These are phyloP conservation scores for Rissa tridactyla DNA, from an alignment of 2,113 vertebrate genomes.

Conservation along the genomic window DNA sequence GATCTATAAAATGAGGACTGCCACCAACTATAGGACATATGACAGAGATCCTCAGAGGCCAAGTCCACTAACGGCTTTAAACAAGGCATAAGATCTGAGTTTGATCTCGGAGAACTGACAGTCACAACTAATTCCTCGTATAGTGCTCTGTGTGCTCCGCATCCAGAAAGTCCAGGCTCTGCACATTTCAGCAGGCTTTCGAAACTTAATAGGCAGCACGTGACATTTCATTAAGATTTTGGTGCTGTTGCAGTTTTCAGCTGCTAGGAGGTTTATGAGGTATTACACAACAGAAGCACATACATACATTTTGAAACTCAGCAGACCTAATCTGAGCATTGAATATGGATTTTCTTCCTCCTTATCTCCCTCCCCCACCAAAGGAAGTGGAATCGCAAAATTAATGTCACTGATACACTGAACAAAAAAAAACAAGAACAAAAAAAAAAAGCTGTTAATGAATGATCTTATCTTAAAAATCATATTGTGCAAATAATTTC, in stretches of 20 bases:
- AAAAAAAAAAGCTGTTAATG: not conserved
- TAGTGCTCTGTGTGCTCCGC: not conserved
- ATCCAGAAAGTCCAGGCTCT: not conserved
- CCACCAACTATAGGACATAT: not conserved
- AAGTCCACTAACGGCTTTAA: not conserved
- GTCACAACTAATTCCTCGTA: not conserved
- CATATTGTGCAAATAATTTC: not conserved
- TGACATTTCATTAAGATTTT: constrained; percentile 13
- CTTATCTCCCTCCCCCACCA: not conserved
- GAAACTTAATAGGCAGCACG: not conserved
- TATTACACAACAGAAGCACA: constrained; percentile 21
- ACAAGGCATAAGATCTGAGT: not conserved
- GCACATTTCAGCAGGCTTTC: not conserved
- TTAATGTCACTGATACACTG: not conserved
- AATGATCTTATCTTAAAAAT: not conserved
- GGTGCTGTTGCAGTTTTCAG: not conserved
- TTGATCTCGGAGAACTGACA: not conserved
- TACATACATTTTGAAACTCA: not conserved
- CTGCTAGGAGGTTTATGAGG: not conserved
- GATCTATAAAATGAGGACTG: not conserved
- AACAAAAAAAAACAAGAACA: not conserved
- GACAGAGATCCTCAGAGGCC: not conserved
- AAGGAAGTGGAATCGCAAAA: not conserved
- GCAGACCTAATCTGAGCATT: not conserved
- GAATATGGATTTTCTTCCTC: not conserved